Evolutionary conservation across 2,888 invertebrate species (phyloP), one percentile per base, ranked within the genome.

Genomic region (Piscicola geometra): DNA sequence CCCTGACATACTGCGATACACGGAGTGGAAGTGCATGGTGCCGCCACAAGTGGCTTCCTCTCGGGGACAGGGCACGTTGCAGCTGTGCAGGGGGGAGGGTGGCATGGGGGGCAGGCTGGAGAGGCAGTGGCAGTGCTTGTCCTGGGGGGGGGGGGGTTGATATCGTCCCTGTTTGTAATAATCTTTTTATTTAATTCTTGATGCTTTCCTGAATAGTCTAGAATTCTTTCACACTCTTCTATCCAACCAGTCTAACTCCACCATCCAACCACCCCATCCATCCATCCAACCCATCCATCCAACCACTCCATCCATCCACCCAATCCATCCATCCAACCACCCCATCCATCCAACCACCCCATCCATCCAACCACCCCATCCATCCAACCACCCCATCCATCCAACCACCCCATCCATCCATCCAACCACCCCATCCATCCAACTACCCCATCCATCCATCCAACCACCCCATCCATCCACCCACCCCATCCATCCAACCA

Each of bases 1-100:
- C n/a, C n/a, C n/a, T n/a, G n/a, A n/a, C n/a, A n/a, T n/a, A 56
- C 60, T 56, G 21, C 60, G 60, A 56, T 56, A 56, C 12, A 56
- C 60, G n/a, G 60, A 18, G n/a, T 56, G 60, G 60, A 56, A 56
- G 25, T 21, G 21, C 60, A 56, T 25, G n/a, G 60, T 25, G 9
- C 60, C 60, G 25, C 60, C 60, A 56, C 60, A 56, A 5, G n/a
- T 18, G n/a, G 60, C 25, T 18, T 56, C n/a, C 3, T 56, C 60
- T 5, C 25, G 60, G 3, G 60, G 60, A 21, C 60, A 56, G 5
- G 21, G 21, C 3, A 56, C 12, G 25, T 56, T 25, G 25, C 60
- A 56, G 25, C n/a, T 25, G 25, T 56, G 60, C 12, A 56, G 60
- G 25, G 60, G 60, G 25, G 60, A 56, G 21, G 60, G 60, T 15